These are phyloP conservation scores for Microdon myrmicae DNA, from an alignment of 2,888 invertebrate species.

Conservation along the genomic window DNA sequence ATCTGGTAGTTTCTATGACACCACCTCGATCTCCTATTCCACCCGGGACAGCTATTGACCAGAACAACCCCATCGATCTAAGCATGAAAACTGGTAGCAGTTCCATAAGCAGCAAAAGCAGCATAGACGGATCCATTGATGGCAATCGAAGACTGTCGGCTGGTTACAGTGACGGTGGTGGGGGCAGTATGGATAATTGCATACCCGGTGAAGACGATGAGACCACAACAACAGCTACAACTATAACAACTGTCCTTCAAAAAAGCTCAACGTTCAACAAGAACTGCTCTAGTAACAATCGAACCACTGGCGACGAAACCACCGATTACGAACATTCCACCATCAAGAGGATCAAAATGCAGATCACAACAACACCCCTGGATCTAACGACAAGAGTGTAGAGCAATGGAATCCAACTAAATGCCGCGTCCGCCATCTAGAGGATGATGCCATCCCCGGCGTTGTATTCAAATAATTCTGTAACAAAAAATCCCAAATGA, in stretches of 20 bases:
- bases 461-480: constrained; percentile 3
- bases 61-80: constrained; percentile 84
- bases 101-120: constrained; percentile 58
- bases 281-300: constrained; percentile 19
- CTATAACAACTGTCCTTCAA: constrained; percentile 54
- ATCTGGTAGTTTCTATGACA: constrained; percentile 70
- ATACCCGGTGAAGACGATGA: constrained; percentile 50
- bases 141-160: constrained; percentile 51
- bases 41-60: constrained; percentile 65
- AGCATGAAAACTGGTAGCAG: constrained; percentile 77
- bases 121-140: constrained; percentile 55
- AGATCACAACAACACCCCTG: constrained; percentile 59
- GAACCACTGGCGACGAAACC: constrained; percentile 68
- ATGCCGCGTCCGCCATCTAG: neutral
- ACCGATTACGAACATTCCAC: constrained; percentile 67
- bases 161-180: constrained; percentile 54
- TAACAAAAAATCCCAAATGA: constrained; percentile 31
- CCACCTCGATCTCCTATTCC: constrained; percentile 69
- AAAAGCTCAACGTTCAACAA: constrained; percentile 45
- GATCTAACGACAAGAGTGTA: constrained; percentile 75
- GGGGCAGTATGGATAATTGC: constrained; percentile 34
- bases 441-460: constrained; percentile 14
- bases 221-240: constrained; percentile 53
- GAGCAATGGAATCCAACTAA: neutral
- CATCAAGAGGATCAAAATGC: constrained; percentile 70